phyloP scores from a whole-genome alignment of 2,888 invertebrate genomes.

The Lamproptera curius region DNA sequence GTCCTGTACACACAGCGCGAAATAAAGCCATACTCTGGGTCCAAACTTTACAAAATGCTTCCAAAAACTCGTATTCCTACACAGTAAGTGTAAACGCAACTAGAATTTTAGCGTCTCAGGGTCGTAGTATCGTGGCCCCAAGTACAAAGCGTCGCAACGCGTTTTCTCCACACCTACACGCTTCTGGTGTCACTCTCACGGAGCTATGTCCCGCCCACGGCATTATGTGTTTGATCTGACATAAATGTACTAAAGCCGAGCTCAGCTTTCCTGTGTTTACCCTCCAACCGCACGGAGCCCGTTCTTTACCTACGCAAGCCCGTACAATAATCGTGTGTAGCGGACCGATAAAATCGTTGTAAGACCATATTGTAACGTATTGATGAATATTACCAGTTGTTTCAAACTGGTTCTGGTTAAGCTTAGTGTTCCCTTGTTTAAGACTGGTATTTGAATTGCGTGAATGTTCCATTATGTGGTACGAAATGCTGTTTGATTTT shows the following conservation, averaged over 20 bases:
- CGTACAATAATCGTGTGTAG: constrained; percentile 12
- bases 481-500: background rate
- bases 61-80: too few relatives aligned
- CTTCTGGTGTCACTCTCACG: constrained; percentile 58
- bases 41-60: too few relatives aligned
- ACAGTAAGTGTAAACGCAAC: too few relatives aligned
- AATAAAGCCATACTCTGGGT: too few relatives aligned
- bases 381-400: constrained; percentile 13
- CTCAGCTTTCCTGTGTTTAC: constrained; percentile 45
- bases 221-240: constrained; percentile 50
- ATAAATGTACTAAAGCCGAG: constrained; percentile 52
- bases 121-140: constrained; percentile 51
- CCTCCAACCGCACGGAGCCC: constrained; percentile 32
- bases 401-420: constrained; percentile 5
- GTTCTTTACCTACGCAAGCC: constrained; percentile 17
- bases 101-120: constrained; percentile 42
- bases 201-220: constrained; percentile 51
- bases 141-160: constrained; percentile 32
- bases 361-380: constrained; percentile 11
- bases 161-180: constrained; percentile 56
- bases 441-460: background rate
- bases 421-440: constrained; percentile 1
- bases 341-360: constrained; percentile 10
- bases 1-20: too few relatives aligned
- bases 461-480: background rate